Conservation (phyloP, 2,888 invertebrate species). For the Agrochola macilenta region DNA sequence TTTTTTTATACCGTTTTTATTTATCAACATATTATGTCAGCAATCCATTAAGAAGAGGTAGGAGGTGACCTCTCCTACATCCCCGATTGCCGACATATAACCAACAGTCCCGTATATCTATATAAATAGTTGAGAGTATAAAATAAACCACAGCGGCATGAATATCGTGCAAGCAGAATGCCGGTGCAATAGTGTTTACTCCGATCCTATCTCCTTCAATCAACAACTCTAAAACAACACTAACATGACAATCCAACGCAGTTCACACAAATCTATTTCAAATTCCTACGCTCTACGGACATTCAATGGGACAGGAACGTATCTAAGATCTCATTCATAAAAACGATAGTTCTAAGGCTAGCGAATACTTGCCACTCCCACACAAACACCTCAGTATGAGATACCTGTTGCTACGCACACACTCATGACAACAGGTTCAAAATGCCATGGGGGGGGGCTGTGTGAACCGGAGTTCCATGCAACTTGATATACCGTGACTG, state of each 20-base stretch:
- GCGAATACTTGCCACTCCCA: constrained; percentile 66
- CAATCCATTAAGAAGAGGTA: too few species aligned
- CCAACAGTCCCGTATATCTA: neutral
- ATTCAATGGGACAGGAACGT: constrained; percentile 51
- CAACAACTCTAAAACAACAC: neutral
- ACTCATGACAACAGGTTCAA: constrained; percentile 78
- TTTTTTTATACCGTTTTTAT: too few species aligned
- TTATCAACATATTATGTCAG: too few species aligned
- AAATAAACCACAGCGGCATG: constrained; percentile 16
- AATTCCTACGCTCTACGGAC: constrained; percentile 39
- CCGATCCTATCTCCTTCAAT: neutral
- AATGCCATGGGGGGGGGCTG: constrained; percentile 75
- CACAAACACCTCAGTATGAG: constrained; percentile 65
- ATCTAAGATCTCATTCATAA: constrained; percentile 68
- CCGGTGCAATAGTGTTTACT: neutral
- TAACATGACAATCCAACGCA: constrained; percentile 13
- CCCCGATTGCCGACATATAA: too few species aligned
- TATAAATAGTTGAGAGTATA: neutral
- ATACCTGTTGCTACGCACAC: constrained; percentile 69
- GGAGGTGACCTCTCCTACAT: too few species aligned
- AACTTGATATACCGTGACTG: constrained; percentile 58
- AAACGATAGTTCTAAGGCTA: constrained; percentile 55
- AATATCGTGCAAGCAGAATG: neutral
- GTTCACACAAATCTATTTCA: constrained; percentile 36
- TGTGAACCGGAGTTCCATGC: constrained; percentile 78